Conservation (phyloP, 2,888 invertebrate species). For the Cataglyphis livida region DNA sequence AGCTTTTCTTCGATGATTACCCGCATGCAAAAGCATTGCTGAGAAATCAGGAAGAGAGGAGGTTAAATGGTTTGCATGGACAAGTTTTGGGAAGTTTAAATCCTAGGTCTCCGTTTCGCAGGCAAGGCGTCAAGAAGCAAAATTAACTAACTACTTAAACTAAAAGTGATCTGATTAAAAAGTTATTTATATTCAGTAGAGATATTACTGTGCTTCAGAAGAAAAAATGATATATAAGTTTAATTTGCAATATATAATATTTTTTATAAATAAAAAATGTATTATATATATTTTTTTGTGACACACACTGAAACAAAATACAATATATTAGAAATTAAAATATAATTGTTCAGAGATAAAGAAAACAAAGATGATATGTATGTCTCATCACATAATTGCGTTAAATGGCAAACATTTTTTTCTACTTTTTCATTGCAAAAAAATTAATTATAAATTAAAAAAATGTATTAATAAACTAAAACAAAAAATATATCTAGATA, state of each 20-base stretch:
- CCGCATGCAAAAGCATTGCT: conserved; percentile 89
- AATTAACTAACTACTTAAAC: neutral
- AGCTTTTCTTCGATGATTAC: conserved; percentile 89
- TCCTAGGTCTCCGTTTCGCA: conserved; percentile 88
- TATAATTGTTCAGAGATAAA: neutral
- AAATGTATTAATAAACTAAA: conserved; percentile 21
- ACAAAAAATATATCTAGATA: neutral
- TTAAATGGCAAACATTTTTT: neutral
- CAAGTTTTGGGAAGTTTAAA: conserved; percentile 89
- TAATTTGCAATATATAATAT: conserved; percentile 17
- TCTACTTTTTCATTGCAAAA: neutral
- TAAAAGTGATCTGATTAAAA: neutral
- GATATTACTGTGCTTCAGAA: neutral
- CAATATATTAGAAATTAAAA: conserved; percentile 10
- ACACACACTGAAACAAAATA: conserved; percentile 12
- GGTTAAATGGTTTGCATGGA: conserved; percentile 88
- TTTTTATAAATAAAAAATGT: conserved; percentile 9
- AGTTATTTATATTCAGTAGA: neutral
- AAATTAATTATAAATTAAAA: neutral
- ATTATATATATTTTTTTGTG: neutral
- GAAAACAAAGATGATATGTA: neutral
- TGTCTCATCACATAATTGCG: neutral
- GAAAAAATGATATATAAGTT: neutral
- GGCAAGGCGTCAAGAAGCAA: conserved; percentile 5
- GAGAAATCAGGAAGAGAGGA: conserved; percentile 88